Evolutionary conservation across 2,113 vertebrate species (phyloP).

Genomic region (Tauraco erythrolophus): DNA sequence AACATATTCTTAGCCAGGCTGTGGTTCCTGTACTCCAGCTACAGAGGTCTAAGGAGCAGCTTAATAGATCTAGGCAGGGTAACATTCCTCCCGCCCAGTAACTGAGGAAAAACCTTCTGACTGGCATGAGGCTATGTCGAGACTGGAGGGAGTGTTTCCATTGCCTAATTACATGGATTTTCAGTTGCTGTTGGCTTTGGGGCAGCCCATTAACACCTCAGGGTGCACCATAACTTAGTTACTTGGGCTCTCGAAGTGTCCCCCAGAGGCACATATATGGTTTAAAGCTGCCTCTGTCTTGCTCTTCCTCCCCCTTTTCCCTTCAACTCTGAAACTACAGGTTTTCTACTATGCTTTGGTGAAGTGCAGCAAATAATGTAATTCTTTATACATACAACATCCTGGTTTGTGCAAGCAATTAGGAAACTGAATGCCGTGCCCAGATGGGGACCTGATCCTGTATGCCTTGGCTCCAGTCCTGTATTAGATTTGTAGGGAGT

Average conservation of each 20-base stretch:
- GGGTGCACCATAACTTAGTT: conserved; percentile 2
- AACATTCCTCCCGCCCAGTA: conserved; percentile 19
- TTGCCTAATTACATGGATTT: conserved; percentile 42
- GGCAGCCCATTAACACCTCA: conserved; percentile 7
- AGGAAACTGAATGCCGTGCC: not conserved
- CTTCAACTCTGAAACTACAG: not conserved
- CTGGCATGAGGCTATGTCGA: not conserved
- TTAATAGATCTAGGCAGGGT: not conserved
- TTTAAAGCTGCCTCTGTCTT: conserved; percentile 24
- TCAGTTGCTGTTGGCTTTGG: conserved; percentile 29
- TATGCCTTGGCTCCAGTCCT: conserved; percentile 27
- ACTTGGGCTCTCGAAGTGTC: not conserved
- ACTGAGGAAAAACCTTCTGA: conserved; percentile 17
- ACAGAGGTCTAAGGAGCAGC: not conserved
- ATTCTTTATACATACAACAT: conserved; percentile 13
- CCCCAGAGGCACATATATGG: not conserved
- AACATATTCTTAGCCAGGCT: not conserved
- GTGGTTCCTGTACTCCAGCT: not conserved
- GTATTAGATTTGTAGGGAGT: conserved; percentile 63
- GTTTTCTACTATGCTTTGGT: conserved; percentile 3
- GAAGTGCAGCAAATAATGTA: conserved; percentile 31
- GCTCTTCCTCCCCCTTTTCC: conserved; percentile 16
- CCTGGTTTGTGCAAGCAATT: conserved; percentile 53
- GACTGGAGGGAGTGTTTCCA: conserved; percentile 4
- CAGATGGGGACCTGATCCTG: conserved; percentile 63